A percentile compares a stretch with the other conserved stretches of the same genome.
Conservation (phyloP, 2,888 invertebrate genomes). For the Drosophila kokeensis region DNA sequence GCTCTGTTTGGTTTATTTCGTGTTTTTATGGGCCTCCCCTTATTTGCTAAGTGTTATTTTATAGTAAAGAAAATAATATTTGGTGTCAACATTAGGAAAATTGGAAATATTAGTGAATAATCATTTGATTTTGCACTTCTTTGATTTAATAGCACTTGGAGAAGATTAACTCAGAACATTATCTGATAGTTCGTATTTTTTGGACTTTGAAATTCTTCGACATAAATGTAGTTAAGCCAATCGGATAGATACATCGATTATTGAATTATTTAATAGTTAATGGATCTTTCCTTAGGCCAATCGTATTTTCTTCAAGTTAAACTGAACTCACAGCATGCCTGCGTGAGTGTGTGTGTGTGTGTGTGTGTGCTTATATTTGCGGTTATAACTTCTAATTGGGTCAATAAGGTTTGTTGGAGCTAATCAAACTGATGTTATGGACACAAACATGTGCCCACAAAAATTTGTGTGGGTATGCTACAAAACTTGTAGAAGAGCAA, state of each 20-base stretch:
- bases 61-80: conserved; percentile 2
- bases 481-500: conserved; percentile 37
- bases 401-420: conserved; percentile 29
- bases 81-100: not conserved
- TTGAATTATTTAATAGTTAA: not conserved
- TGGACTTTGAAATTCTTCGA: not conserved
- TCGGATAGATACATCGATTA: conserved; percentile 4
- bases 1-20: conserved; percentile 7
- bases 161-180: not conserved
- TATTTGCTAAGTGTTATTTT: conserved; percentile 8
- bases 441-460: conserved; percentile 35
- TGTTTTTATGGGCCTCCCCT: not conserved
- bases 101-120: not conserved
- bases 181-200: not conserved
- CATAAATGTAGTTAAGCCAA: not conserved
- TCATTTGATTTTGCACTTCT: not conserved
- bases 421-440: conserved; percentile 49
- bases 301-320: not conserved
- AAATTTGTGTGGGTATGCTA: conserved; percentile 32
- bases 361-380: conserved; percentile 8
- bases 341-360: not conserved
- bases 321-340: not conserved
- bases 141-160: not conserved
- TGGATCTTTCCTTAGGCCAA: not conserved
- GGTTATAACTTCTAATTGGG: conserved; percentile 39